phyloP scores from a whole-genome alignment of 2,888 invertebrate species.

The Euzophera pinguis region DNA sequence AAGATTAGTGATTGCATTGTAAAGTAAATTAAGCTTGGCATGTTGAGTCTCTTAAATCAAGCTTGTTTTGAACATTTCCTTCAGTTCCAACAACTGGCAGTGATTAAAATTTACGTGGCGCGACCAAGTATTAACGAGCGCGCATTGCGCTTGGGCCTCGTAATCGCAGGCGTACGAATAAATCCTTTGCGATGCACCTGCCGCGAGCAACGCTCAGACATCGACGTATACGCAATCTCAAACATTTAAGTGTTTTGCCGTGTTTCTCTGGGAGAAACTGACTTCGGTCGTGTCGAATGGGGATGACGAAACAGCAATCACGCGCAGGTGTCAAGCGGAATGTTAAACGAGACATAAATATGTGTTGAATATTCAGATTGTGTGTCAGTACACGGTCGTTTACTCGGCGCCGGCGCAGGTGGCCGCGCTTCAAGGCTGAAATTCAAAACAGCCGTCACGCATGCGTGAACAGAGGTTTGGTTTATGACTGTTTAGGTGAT shows the following conservation, averaged over 20 bases:
- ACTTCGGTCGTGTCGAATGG: slow-evolving; percentile 30
- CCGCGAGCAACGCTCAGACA: slow-evolving; percentile 34
- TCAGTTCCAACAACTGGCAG: slow-evolving; percentile 72
- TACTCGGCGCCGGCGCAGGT: slow-evolving; percentile 83
- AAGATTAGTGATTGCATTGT: slow-evolving; percentile 22
- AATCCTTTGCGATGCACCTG: slow-evolving; percentile 76
- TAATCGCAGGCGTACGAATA: slow-evolving; percentile 65
- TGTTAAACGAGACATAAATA: slow-evolving; percentile 69
- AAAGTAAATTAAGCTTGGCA: slow-evolving; percentile 49
- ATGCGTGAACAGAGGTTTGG: slow-evolving; percentile 68
- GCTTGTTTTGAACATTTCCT: slow-evolving; percentile 71
- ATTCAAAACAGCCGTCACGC: slow-evolving; percentile 79
- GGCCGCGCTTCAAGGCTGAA: slow-evolving; percentile 80
- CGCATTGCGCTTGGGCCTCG: slow-evolving; percentile 61
- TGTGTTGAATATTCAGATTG: slow-evolving; percentile 78
- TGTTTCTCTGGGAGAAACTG: slow-evolving; percentile 24
- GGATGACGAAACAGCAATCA: slow-evolving; percentile 55
- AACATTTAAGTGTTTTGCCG: slow-evolving; percentile 20
- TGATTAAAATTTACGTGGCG: slow-evolving; percentile 78
- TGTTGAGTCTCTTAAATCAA: slow-evolving; percentile 69
- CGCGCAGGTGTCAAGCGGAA: slow-evolving; percentile 70
- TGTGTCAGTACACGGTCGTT: slow-evolving; percentile 77
- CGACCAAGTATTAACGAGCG: slow-evolving; percentile 77
- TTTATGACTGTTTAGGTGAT: slow-evolving; percentile 51
- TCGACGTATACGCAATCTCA: slow-evolving; percentile 24